Conservation (phyloP, 2,888 invertebrate species). For the Camptogramma bilineatum region DNA sequence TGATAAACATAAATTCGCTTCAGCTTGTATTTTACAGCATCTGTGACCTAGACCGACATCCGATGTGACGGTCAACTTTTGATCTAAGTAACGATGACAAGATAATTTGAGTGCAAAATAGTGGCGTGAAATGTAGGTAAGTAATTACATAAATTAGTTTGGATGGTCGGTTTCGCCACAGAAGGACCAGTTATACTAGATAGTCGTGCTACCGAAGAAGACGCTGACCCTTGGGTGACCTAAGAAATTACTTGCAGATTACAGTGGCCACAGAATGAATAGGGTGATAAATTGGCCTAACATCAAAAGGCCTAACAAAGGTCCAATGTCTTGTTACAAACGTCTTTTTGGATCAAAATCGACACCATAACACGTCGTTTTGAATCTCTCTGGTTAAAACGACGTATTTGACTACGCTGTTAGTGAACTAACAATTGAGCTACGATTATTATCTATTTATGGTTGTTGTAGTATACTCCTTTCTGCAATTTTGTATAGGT, state of each 20-base stretch:
- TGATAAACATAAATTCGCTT: conserved; percentile 6
- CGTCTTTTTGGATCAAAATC: too few relatives aligned
- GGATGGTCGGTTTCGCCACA: not conserved
- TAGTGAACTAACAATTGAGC: too few relatives aligned
- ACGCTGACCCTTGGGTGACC: not conserved
- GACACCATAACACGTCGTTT: too few relatives aligned
- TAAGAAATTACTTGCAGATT: not conserved
- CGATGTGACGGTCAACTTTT: conserved; percentile 65
- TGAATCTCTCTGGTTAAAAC: too few relatives aligned
- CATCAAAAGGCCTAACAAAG: too few relatives aligned
- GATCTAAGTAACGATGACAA: conserved; percentile 68
- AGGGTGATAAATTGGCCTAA: not conserved
- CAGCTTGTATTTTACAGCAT: conserved; percentile 35
- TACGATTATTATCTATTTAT: too few relatives aligned
- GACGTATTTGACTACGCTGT: too few relatives aligned
- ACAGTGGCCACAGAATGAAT: not conserved
- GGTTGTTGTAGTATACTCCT: too few relatives aligned
- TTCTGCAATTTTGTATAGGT: too few relatives aligned
- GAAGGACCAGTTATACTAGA: not conserved
- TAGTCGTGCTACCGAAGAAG: not conserved
- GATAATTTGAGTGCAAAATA: conserved; percentile 62
- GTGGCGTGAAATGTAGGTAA: conserved; percentile 9
- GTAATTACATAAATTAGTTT: conserved; percentile 2
- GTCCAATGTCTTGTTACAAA: too few relatives aligned
- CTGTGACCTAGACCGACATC: conserved; percentile 73